Evolutionary conservation across 2,797 vertebrate species (phyloP), one percentile per base, ranked within the genome.

Genomic region (Cygnus olor): DNA sequence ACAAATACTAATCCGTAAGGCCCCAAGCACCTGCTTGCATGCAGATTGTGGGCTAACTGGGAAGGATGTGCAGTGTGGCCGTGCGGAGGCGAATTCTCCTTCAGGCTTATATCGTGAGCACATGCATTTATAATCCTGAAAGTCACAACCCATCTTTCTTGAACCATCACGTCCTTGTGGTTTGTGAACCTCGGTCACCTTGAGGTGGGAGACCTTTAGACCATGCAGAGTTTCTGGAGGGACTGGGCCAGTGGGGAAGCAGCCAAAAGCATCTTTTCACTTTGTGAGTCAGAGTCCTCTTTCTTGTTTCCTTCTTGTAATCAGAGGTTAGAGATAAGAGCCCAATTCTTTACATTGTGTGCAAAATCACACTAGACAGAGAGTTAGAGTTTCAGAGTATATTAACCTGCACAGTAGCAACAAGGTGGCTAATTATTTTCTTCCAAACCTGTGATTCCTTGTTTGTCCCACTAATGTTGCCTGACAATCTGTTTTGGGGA

Each of bases 91-190:
- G 18, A 27, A 19, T 27, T 27, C 11, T 54, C 45, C 44, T 34
- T 47, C 3, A 5, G 45, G 12, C 22, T 2, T 2, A 30, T 1
- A 11, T 34, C 1, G 0, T 1, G 6, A 44, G 38, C 32, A 14
- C 1, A 1, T 1, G 1, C 17, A 21, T 8, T 38, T 0, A 0
- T n/a, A 19, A 22, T 19, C 0, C 3, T 5, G n/a, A 4, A 3
- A 11, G 64, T 28, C 3, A 1, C 0, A 3, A 49, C 27, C 58
- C 9, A 4, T 58, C 24, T 27, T 30, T 34, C 22, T 27, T 7
- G 32, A 28, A 27, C 57, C 7, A 54, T 18, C 28, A 30, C 1
- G 6, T 32, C 28, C 54, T 32, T 32, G 54, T 56, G 10, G 30
- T 54, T 28, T 30, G 53, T 16, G 14, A 54, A 32, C 54, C 54